Evolutionary conservation across 2,797 vertebrate genomes (phyloP), one percentile per base, ranked within the genome.

Genomic region (Siniperca scherzeri): DNA sequence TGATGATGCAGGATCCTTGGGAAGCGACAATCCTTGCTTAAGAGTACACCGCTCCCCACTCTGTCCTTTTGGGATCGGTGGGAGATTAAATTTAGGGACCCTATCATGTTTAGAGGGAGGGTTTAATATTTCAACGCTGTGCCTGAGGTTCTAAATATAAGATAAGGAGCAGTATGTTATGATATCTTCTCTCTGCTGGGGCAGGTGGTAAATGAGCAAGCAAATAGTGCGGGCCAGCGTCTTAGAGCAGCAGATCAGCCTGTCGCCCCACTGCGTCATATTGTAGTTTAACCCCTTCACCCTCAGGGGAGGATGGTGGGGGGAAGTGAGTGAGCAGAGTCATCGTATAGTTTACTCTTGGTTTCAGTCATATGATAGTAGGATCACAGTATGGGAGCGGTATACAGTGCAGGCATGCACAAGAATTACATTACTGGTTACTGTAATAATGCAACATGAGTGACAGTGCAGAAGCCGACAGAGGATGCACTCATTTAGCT

Each of bases 131-230:
- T 98, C 98, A 97, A 95, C 89, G 90, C 93, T 81, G 85, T 89
- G 94, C 87, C 75, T 19, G 83, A 71, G 77, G 64, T 93, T 96
- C 97, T 99, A 99, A 98, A 98, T 98, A 99, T 99, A 99, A 97
- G 88, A 89, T 70, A 78, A 92, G 91, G 82, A 91, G 88, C 91
- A 84, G 80, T 93, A 92, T 96, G 96, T 97, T 98, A 97, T 95
- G 97, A 97, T 96, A 96, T 93, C 93, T 96, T 94, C 96, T 95
- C 95, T 86, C 83, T 56, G 62, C 94, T 85, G 91, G 92, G 93
- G 95, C 94, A 95, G 96, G 93, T 94, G 96, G 94, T 96, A 95
- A 93, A 95, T 96, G 95, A 95, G 93, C 94, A 93, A 93, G 93
- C 95, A 96, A 92, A 95, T 93, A 92, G 89, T 92, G 89, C 88